Conservation (phyloP, 2,113 vertebrate genomes). For the Uropsilus gracilis region DNA sequence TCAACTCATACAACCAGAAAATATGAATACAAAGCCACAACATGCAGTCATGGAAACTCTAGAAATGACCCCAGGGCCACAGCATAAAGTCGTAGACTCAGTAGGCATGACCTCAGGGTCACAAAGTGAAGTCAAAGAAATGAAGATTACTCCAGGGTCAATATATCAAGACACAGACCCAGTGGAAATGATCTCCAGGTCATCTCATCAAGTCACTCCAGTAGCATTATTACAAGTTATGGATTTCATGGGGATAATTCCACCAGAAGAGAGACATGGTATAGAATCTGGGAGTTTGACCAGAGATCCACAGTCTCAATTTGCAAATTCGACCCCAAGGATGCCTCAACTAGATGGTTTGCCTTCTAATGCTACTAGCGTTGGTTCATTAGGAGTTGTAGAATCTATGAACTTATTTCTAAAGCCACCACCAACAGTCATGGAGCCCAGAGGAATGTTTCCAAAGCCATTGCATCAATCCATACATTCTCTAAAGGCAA, state of each 20-base stretch:
- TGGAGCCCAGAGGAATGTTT: constrained; percentile 1
- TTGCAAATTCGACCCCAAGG: constrained; percentile 7
- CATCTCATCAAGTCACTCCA: constrained; percentile 47
- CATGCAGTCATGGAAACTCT: background rate
- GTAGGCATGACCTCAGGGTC: background rate
- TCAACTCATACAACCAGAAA: constrained; percentile 33
- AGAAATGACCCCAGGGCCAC: background rate
- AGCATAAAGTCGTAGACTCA: constrained; percentile 31
- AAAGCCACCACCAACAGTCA: constrained; percentile 6
- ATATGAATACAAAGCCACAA: background rate
- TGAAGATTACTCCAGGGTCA: background rate
- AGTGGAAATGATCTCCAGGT: background rate
- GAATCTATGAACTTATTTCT: constrained; percentile 1
- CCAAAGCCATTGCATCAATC: background rate
- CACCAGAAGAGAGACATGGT: constrained; percentile 9
- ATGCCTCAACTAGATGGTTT: constrained; percentile 7
- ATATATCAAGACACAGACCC: constrained; percentile 43
- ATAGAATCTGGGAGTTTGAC: background rate
- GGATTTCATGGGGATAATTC: constrained; percentile 49
- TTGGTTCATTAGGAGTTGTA: background rate
- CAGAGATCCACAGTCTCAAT: constrained; percentile 15
- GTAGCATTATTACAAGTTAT: constrained; percentile 55
- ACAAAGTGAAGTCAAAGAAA: constrained; percentile 49
- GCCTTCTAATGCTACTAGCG: background rate
- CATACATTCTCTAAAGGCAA: background rate